phyloP scores from a whole-genome alignment of 2,113 vertebrate species.

The Lamprologus tigripictilis region DNA sequence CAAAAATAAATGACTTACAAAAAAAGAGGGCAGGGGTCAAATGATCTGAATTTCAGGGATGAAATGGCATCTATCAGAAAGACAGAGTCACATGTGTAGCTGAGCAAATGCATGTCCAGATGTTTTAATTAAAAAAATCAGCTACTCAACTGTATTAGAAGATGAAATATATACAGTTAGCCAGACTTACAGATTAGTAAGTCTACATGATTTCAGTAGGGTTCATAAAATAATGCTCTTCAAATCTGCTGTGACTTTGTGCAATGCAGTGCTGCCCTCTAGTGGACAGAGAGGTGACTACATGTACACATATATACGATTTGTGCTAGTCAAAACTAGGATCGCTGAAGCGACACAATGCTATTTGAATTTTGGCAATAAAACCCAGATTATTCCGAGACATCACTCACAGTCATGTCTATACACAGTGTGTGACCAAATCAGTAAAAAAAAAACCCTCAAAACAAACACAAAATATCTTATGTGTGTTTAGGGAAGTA shows the following conservation, averaged over 20 bases:
- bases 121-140: not conserved
- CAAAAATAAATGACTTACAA: not conserved
- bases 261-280: slow-evolving; percentile 8
- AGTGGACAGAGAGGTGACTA: not conserved
- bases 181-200: not conserved
- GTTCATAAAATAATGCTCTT: not conserved
- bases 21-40: not conserved
- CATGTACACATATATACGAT: no score
- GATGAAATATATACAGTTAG: not conserved
- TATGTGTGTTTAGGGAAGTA: rapidly evolving
- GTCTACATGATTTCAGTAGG: not conserved
- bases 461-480: not conserved
- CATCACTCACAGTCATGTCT: not conserved
- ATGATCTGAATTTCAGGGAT: not conserved
- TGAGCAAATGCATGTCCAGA: not conserved
- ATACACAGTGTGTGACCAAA: not conserved
- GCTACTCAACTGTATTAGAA: not conserved
- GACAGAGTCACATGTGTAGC: not conserved
- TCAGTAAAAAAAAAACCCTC: rapidly evolving
- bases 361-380: not conserved
- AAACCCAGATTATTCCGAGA: not conserved
- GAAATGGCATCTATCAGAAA: not conserved
- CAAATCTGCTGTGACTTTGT: not conserved
- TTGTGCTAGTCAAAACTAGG: not conserved
- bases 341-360: not conserved